Evolutionary conservation across 2,888 invertebrate species (phyloP).

Genomic region (Trissolcus brochymenae): DNA sequence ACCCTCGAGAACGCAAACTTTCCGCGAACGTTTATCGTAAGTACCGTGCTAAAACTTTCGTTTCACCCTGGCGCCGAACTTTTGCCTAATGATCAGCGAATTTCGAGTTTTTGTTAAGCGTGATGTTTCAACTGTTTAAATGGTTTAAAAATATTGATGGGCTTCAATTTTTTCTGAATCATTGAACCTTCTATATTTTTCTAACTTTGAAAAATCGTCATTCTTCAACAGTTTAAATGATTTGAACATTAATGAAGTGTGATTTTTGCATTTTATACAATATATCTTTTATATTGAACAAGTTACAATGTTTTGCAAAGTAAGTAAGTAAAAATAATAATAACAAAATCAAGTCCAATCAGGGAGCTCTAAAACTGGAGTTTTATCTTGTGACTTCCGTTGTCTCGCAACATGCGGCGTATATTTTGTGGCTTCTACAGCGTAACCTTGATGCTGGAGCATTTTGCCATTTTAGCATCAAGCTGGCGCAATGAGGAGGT

Average conservation of each 20-base stretch:
- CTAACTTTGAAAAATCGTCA: no score
- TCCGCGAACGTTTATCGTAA: slow-evolving; percentile 39
- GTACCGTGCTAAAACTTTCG: neutral
- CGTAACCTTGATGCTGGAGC: slow-evolving; percentile 11
- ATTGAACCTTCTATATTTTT: no score
- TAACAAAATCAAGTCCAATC: slow-evolving; percentile 11
- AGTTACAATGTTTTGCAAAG: no score
- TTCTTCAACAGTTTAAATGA: no score
- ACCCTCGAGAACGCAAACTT: slow-evolving; percentile 46
- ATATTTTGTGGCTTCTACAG: slow-evolving; percentile 37
- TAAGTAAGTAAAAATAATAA: no score
- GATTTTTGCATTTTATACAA: no score
- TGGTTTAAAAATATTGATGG: no score
- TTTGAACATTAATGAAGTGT: no score
- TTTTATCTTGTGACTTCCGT: slow-evolving; percentile 16
- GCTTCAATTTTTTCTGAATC: no score
- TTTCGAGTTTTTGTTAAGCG: neutral
- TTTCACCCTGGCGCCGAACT: no score
- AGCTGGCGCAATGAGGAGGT: slow-evolving; percentile 23
- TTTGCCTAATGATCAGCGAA: no score
- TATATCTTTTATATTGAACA: no score
- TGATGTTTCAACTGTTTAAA: neutral
- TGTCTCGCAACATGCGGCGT: slow-evolving; percentile 33
- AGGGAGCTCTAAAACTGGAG: neutral
- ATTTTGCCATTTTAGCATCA: slow-evolving; percentile 42